Percentiles rank a stretch among this genome's conserved stretches.
These are phyloP conservation scores for Amblyopsis hoosieri DNA, from an alignment of 2,797 vertebrate species.

Conservation along the genomic window DNA sequence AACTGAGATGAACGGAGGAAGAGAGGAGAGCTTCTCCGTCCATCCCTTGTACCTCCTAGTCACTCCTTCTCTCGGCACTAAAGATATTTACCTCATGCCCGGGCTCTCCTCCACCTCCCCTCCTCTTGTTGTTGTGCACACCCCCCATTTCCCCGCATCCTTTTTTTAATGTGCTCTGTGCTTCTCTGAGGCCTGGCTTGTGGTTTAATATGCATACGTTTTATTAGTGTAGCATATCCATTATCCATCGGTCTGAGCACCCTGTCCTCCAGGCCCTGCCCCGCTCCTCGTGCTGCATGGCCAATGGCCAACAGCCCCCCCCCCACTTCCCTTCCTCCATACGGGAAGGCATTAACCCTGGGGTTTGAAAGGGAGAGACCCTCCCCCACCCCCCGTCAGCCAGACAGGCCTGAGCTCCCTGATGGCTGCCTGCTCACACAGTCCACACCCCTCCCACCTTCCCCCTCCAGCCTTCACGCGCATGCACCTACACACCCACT, in stretches of 20 bases:
- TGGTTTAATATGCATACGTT: conserved; percentile 82
- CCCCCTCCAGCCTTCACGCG: conserved; percentile 16
- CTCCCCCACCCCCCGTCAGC: conserved; percentile 37
- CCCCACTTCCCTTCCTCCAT: background rate
- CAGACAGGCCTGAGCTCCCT: conserved; percentile 55
- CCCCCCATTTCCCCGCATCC: conserved; percentile 66
- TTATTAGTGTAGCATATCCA: conserved; percentile 76
- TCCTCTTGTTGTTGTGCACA: conserved; percentile 71
- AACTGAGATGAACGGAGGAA: conserved; percentile 58
- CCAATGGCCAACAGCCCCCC: conserved; percentile 30
- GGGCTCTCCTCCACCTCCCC: conserved; percentile 69
- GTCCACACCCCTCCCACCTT: conserved; percentile 18
- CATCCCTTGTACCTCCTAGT: conserved; percentile 62
- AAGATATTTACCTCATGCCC: conserved; percentile 70
- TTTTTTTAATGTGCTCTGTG: conserved; percentile 70
- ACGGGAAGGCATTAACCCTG: conserved; percentile 71
- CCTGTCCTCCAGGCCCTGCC: conserved; percentile 43
- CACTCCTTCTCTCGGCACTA: conserved; percentile 70
- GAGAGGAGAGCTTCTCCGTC: conserved; percentile 52
- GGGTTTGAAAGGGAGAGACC: conserved; percentile 60
- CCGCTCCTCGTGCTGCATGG: conserved; percentile 50
- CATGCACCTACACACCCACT: conserved; percentile 23
- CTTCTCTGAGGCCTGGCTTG: conserved; percentile 73
- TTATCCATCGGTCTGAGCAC: conserved; percentile 70
- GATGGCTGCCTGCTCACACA: conserved; percentile 50